A percentile compares a stretch with the other conserved stretches of the same genome.
Evolutionary conservation across 1,140 invertebrate species (phyloP).

Genomic region (Brachionus calyciflorus): DNA sequence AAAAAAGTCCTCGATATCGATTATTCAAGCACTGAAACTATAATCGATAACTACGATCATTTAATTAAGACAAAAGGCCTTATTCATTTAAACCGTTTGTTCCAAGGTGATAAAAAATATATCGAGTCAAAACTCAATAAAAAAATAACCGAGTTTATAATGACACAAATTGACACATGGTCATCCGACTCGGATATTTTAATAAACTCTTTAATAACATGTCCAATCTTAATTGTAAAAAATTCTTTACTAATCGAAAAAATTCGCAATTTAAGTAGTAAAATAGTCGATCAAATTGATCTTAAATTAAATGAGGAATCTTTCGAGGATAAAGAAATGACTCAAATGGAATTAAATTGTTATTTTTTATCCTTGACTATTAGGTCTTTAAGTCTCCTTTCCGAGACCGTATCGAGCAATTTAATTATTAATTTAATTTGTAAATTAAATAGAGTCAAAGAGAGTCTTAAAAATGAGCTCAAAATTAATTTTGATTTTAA

Average conservation of each 20-base stretch:
- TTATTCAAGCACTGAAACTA: neutral
- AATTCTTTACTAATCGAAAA: neutral
- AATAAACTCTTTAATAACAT: neutral
- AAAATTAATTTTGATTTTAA: neutral
- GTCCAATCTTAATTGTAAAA: neutral
- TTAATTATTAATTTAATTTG: neutral
- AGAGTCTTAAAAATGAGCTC: neutral
- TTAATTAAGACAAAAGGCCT: neutral
- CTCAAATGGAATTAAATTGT: neutral
- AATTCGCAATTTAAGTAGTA: neutral
- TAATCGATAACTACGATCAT: neutral
- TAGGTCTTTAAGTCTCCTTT: neutral
- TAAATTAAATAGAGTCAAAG: neutral
- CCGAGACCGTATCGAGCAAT: neutral
- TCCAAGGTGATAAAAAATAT: neutral
- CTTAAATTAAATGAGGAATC: neutral
- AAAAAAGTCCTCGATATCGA: conserved; percentile 6
- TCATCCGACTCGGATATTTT: neutral
- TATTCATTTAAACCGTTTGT: neutral
- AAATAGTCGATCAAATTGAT: neutral
- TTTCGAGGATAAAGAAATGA: neutral
- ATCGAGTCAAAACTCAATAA: neutral
- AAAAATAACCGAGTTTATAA: neutral
- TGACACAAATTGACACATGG: neutral
- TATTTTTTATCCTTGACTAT: neutral